These are phyloP conservation scores for Pseudomyrmex gracilis DNA, from an alignment of 1,140 invertebrate species.

Conservation along the genomic window DNA sequence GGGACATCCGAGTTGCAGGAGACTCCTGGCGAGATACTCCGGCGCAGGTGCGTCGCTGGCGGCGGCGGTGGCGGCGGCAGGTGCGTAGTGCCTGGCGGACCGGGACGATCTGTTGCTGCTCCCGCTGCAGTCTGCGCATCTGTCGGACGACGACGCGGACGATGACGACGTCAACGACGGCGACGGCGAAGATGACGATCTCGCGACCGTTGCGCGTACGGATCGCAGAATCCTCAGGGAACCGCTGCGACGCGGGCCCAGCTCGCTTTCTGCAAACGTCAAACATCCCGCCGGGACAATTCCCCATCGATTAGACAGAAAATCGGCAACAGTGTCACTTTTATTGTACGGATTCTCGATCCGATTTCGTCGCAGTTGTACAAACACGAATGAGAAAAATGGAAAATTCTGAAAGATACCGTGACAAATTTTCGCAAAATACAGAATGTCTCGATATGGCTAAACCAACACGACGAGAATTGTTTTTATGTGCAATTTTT, in stretches of 20 bases:
- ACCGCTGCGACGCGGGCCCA: slow-evolving; percentile 73
- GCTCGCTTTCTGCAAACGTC: slow-evolving; percentile 77
- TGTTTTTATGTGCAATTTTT: too few relatives aligned
- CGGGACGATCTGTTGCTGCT: slow-evolving; percentile 55
- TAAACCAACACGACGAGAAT: too few relatives aligned
- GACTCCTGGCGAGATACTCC: slow-evolving; percentile 79
- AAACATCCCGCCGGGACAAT: too few relatives aligned
- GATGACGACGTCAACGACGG: slow-evolving; percentile 28
- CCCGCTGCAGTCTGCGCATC: slow-evolving; percentile 24
- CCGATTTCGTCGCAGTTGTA: too few relatives aligned
- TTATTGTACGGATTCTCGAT: too few relatives aligned
- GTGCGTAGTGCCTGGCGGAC: slow-evolving; percentile 68
- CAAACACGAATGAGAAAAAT: too few relatives aligned
- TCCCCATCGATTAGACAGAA: too few relatives aligned
- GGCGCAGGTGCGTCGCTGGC: slow-evolving; percentile 77
- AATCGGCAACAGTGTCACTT: too few relatives aligned
- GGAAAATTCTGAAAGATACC: too few relatives aligned
- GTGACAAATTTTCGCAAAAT: too few relatives aligned
- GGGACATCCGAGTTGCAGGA: slow-evolving; percentile 82
- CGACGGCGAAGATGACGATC: slow-evolving; percentile 42
- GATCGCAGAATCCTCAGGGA: slow-evolving; percentile 75
- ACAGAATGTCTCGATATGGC: too few relatives aligned
- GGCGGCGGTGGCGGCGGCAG: slow-evolving; percentile 58
- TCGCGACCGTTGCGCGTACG: background rate
- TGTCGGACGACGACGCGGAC: slow-evolving; percentile 18